Base-by-base conservation (phyloP, 2,888 invertebrate genomes). In the Rosalia funebris region DNA sequence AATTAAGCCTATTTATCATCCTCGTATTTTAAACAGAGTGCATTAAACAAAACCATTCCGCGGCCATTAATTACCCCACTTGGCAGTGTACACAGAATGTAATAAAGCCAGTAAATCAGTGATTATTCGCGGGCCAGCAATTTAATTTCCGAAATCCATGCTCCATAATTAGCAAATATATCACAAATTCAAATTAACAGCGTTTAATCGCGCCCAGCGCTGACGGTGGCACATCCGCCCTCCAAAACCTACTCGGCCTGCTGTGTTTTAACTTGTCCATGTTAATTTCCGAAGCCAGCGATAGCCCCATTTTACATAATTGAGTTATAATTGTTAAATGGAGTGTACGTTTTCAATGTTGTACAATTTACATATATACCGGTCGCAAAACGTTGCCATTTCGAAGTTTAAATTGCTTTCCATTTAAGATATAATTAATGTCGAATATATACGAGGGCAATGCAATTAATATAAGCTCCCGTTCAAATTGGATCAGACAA, bases 281-380 rank as follows among this genome's bases (percentile, higher is more conserved):
- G 80, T 80, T 82, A 82, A 82, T 82, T 81, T 82, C 82, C 82
- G 80, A 77, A 77, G 74, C 68, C 73, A 72, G 76, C 74, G 79
- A 80, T 79, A 78, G 76, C 74, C 73, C 75, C 76, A 73, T 76
- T 81, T 80, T 80, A 73, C 80, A 81, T 80, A 81, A 81, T 81
- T 80, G 81, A 80, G 78, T 81, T 78, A 77, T 81, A 79, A 81
- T 81, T 80, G 81, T 78, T 81, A 78, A 81, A 81, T 81, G 79
- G 80, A 75, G 75, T 77, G 79, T 77, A 71, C 75, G 71, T 78
- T 80, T 79, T 78, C 79, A 78, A 79, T 78, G 78, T 77, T 76
- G 72, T 69, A 63, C 71, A 68, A 80, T 81, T 80, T 81, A 77
- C 81, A 80, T 80, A 79, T 75, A 77, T 76, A 77, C 78, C 77